These are phyloP conservation scores for Drosophila meridionalis DNA, from an alignment of 2,888 invertebrate genomes.

Conservation along the genomic window DNA sequence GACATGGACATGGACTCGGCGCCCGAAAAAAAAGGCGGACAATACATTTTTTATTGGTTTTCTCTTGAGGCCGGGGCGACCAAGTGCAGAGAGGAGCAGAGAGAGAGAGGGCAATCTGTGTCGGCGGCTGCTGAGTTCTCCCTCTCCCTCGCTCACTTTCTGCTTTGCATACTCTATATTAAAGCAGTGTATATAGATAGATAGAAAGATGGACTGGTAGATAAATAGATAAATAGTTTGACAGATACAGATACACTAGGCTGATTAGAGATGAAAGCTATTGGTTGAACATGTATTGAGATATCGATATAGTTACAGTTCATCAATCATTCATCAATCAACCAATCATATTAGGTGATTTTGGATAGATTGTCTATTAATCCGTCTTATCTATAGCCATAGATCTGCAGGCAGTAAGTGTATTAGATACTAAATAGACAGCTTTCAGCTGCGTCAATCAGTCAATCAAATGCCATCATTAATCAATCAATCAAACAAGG, in stretches of 20 bases:
- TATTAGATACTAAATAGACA: too few species aligned
- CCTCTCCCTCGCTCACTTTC: background rate
- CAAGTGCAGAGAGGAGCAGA: background rate
- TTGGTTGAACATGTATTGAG: too few species aligned
- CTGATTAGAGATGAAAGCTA: too few species aligned
- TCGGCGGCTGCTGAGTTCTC: background rate
- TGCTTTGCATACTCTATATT: background rate
- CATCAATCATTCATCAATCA: too few species aligned
- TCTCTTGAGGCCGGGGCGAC: background rate
- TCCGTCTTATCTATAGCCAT: too few species aligned
- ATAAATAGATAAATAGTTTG: background rate
- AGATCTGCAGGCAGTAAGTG: too few species aligned
- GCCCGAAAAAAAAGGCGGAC: conserved; percentile 9
- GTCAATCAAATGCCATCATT: too few species aligned
- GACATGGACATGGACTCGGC: conserved; percentile 18
- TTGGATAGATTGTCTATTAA: too few species aligned
- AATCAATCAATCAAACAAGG: too few species aligned
- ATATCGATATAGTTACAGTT: too few species aligned
- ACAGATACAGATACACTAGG: background rate
- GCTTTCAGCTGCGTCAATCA: too few species aligned
- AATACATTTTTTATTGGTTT: conserved; percentile 25
- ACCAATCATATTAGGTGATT: too few species aligned
- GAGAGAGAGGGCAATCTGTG: background rate
- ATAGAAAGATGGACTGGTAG: background rate
- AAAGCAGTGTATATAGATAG: background rate